phyloP scores from a whole-genome alignment of 2,113 vertebrate genomes.

The Stegastes partitus region DNA sequence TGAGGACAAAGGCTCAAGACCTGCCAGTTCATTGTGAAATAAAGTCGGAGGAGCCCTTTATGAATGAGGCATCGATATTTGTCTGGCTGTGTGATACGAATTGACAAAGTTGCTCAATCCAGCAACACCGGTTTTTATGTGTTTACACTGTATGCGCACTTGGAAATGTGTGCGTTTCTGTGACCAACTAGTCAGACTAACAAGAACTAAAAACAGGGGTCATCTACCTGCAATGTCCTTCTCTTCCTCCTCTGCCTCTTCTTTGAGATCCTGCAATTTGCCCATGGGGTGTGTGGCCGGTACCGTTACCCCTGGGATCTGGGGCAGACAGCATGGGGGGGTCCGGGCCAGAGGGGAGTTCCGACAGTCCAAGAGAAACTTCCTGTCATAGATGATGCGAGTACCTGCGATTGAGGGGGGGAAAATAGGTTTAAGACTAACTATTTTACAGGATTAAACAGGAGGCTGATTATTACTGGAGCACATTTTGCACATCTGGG shows the following conservation, averaged over 20 bases:
- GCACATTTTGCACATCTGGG: constrained; percentile 4
- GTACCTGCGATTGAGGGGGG: constrained; percentile 82
- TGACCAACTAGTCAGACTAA: background rate
- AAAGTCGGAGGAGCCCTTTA: too few species aligned
- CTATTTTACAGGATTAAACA: background rate
- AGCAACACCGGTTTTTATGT: background rate
- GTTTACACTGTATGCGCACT: background rate
- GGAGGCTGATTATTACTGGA: background rate
- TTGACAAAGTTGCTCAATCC: background rate
- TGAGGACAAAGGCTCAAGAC: background rate
- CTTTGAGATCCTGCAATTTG: constrained; percentile 90
- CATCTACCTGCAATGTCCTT: constrained; percentile 89
- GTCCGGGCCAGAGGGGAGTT: constrained; percentile 92
- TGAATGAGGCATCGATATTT: too few species aligned
- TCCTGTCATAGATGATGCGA: constrained; percentile 93
- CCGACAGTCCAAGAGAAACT: constrained; percentile 94
- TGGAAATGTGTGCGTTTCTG: background rate
- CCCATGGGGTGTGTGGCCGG: constrained; percentile 85
- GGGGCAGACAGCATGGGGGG: constrained; percentile 92
- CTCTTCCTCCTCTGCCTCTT: constrained; percentile 89
- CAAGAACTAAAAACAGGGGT: background rate
- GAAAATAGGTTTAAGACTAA: background rate
- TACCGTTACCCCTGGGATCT: constrained; percentile 92
- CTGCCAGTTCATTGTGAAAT: background rate
- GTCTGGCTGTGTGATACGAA: too few species aligned